Conservation (phyloP, 2,888 invertebrate genomes). For the Oscheius onirici region DNA sequence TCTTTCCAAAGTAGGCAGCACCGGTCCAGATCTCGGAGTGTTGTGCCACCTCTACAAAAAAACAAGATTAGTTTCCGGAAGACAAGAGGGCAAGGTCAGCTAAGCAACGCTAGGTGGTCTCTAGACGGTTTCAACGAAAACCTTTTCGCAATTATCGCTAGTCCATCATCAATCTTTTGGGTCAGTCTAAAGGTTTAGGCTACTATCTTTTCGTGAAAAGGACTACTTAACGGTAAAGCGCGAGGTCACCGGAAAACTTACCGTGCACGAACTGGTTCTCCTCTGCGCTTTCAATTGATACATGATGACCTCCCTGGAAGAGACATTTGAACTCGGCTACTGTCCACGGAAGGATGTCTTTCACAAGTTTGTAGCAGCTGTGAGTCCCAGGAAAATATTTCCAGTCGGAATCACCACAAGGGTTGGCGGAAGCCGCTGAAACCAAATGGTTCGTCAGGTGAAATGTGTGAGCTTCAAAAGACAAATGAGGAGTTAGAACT, state of each 20-base stretch:
- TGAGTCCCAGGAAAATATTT: slow-evolving; percentile 63
- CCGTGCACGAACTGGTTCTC: slow-evolving; percentile 68
- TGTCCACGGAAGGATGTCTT: slow-evolving; percentile 61
- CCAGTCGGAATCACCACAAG: slow-evolving; percentile 55
- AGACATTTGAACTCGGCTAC: slow-evolving; percentile 67
- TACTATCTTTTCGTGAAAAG: background rate
- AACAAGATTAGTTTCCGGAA: background rate
- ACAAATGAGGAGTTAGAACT: background rate
- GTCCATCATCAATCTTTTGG: slow-evolving; percentile 14
- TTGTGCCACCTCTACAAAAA: slow-evolving; percentile 59
- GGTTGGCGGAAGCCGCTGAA: slow-evolving; percentile 42
- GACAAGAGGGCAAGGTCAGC: slow-evolving; percentile 12
- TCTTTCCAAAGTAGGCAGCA: slow-evolving; percentile 65
- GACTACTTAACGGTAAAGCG: background rate
- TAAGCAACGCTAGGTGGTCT: slow-evolving; percentile 1
- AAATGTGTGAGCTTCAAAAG: background rate
- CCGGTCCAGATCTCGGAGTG: slow-evolving; percentile 67
- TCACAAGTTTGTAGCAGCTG: slow-evolving; percentile 64
- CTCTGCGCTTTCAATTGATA: slow-evolving; percentile 58
- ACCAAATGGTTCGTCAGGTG: background rate
- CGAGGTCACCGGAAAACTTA: slow-evolving; percentile 34
- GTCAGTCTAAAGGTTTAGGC: slow-evolving; percentile 9
- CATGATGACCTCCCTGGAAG: slow-evolving; percentile 67
- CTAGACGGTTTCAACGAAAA: slow-evolving; percentile 18
- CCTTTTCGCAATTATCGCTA: slow-evolving; percentile 3